phyloP scores from a whole-genome alignment of 2,797 vertebrate genomes.

The Sarcoramphus papa region DNA sequence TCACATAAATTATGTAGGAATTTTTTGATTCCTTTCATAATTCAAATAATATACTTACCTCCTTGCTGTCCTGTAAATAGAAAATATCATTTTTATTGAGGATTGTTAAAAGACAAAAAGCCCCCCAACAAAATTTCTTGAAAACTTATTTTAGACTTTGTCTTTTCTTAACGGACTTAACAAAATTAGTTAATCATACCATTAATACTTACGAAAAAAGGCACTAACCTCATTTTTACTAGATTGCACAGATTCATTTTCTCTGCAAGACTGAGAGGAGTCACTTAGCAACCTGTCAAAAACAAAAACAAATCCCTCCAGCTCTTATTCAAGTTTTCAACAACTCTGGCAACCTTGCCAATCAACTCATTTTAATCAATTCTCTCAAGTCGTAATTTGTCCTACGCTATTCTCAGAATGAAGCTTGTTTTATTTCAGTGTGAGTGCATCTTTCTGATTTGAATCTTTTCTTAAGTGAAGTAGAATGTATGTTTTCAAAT shows the following conservation, averaged over 20 bases:
- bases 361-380: slow-evolving; percentile 28
- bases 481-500: not conserved
- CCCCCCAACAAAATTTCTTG: not conserved
- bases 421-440: not conserved
- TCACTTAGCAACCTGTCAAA: slow-evolving; percentile 85
- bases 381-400: slow-evolving; percentile 3
- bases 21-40: slow-evolving; percentile 27
- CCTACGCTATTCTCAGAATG: not conserved
- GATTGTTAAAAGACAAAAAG: not conserved
- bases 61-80: slow-evolving; percentile 73
- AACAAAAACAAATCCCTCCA: slow-evolving; percentile 49
- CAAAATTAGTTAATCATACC: not conserved
- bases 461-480: not conserved
- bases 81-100: slow-evolving; percentile 9
- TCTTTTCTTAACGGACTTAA: not conserved
- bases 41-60: slow-evolving; percentile 64
- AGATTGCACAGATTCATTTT: slow-evolving; percentile 80
- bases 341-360: slow-evolving; percentile 17
- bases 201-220: not conserved
- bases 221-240: slow-evolving; percentile 85
- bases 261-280: slow-evolving; percentile 81
- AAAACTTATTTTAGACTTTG: not conserved
- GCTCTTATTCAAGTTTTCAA: slow-evolving; percentile 48
- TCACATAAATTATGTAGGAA: slow-evolving; percentile 1
- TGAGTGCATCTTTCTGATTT: not conserved